phyloP scores from a whole-genome alignment of 2,113 vertebrate species.

The Tringa solitaria region DNA sequence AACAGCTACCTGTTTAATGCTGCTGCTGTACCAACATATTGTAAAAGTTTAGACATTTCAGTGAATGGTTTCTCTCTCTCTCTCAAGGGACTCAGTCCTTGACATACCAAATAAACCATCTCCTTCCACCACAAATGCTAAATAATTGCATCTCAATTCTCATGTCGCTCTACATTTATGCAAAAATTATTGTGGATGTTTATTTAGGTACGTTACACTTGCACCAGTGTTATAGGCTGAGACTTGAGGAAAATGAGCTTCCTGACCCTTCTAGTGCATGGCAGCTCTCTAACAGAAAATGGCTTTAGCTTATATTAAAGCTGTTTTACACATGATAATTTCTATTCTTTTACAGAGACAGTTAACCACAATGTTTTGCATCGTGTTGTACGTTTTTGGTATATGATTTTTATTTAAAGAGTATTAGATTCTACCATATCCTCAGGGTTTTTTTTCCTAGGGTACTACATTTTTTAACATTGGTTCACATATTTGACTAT shows the following conservation, averaged over 20 bases:
- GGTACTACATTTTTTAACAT: neutral
- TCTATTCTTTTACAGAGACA: neutral
- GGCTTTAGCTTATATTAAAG: neutral
- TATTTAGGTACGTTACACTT: slow-evolving; percentile 1
- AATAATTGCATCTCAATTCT: slow-evolving; percentile 67
- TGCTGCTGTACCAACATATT: neutral
- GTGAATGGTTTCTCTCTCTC: neutral
- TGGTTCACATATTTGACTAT: neutral
- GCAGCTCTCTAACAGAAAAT: neutral
- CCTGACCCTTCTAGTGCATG: slow-evolving; percentile 35
- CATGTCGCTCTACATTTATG: slow-evolving; percentile 47
- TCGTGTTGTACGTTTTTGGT: neutral
- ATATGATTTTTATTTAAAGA: neutral
- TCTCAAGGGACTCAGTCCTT: slow-evolving; percentile 44
- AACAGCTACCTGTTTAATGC: slow-evolving; percentile 28
- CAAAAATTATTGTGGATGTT: slow-evolving; percentile 43
- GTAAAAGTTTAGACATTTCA: slow-evolving; percentile 21
- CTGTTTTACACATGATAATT: neutral
- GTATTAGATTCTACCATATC: neutral
- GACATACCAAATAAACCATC: slow-evolving; percentile 58
- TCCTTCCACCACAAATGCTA: slow-evolving; percentile 35
- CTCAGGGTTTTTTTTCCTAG: neutral
- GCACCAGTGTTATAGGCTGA: neutral
- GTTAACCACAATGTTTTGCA: neutral
- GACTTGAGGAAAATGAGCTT: slow-evolving; percentile 59